These are phyloP conservation scores for Cataglyphis rosenhaueri DNA, from an alignment of 2,888 invertebrate species.

Conservation along the genomic window DNA sequence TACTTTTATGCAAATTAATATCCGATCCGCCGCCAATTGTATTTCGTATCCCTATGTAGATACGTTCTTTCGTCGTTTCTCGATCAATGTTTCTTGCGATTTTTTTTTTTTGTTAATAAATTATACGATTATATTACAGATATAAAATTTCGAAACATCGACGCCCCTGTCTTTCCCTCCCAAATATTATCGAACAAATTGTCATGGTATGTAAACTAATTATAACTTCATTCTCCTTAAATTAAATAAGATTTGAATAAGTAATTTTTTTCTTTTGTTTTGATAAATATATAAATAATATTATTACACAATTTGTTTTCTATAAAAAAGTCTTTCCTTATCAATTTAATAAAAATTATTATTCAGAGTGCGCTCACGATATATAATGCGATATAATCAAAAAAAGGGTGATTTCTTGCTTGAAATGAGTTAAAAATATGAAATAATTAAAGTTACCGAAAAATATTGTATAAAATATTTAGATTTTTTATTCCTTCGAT, in stretches of 20 bases:
- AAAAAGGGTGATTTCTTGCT: background rate
- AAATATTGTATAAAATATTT: background rate
- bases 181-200: background rate
- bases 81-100: background rate
- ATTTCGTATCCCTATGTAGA: background rate
- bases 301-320: background rate
- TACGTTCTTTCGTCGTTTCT: slow-evolving; percentile 1
- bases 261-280: background rate
- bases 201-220: background rate
- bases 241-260: no score
- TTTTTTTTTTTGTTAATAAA: slow-evolving; percentile 5
- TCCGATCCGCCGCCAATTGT: slow-evolving; percentile 21
- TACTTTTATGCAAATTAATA: slow-evolving; percentile 46
- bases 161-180: background rate
- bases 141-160: background rate
- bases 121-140: background rate
- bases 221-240: background rate
- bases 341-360: background rate
- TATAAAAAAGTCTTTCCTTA: background rate
- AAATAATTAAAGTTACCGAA: background rate
- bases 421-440: background rate
- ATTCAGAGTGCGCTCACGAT: background rate
- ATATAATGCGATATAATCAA: background rate
- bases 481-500: background rate
- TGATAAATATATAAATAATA: no score